These are phyloP conservation scores for Brachypteracias leptosomus DNA, from an alignment of 2,113 vertebrate genomes.

Conservation along the genomic window DNA sequence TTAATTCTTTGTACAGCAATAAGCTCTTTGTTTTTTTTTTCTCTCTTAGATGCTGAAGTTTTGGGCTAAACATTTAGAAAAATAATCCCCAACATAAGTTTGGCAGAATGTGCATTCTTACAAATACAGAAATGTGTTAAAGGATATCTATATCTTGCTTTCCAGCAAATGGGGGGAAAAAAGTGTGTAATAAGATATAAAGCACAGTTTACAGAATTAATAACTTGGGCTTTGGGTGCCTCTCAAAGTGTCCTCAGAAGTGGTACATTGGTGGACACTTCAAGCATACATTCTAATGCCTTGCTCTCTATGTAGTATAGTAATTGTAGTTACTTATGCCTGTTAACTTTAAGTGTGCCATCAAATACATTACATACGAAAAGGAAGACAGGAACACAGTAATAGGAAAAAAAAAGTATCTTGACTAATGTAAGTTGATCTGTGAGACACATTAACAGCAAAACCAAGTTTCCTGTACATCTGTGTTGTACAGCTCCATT, in stretches of 20 bases:
- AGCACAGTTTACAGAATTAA: neutral
- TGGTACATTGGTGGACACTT: neutral
- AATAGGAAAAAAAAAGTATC: neutral
- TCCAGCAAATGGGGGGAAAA: accelerated
- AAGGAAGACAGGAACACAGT: neutral
- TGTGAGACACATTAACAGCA: neutral
- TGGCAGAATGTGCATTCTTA: neutral
- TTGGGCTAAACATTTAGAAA: neutral
- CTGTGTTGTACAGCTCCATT: neutral
- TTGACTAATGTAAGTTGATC: neutral
- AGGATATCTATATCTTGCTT: neutral
- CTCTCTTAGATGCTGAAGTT: neutral
- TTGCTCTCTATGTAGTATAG: neutral
- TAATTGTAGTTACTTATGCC: neutral
- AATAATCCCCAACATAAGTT: neutral
- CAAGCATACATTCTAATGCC: neutral
- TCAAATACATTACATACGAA: neutral
- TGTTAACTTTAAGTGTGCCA: neutral
- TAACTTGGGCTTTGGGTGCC: neutral
- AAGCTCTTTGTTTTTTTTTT: neutral
- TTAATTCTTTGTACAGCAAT: neutral
- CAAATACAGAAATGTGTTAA: neutral
- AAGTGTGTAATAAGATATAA: neutral
- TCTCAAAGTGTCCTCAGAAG: neutral
- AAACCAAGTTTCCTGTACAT: neutral